Conservation (phyloP, 2,797 vertebrate species). For the Nyctibius grandis region DNA sequence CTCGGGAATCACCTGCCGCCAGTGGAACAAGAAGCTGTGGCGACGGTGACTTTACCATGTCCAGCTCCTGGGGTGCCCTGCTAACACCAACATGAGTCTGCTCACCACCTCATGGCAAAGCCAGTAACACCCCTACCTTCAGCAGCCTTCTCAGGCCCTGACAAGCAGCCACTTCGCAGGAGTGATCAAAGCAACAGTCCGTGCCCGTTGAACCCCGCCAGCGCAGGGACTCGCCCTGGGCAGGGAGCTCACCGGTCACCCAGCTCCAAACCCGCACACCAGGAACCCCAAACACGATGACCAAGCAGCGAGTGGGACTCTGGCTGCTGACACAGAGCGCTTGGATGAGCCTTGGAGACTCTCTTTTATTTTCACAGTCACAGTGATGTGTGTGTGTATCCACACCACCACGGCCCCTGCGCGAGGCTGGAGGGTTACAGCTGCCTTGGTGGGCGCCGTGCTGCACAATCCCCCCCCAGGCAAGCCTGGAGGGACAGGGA, state of each 20-base stretch:
- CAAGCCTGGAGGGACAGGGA: background rate
- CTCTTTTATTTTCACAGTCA: constrained; percentile 18
- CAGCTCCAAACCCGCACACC: background rate
- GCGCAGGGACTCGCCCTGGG: background rate
- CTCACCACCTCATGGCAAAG: background rate
- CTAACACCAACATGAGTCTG: fast-evolving
- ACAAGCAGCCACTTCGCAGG: background rate
- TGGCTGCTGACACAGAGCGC: background rate
- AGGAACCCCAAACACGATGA: background rate
- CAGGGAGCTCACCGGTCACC: fast-evolving
- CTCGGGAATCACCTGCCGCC: fast-evolving
- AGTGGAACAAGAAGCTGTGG: background rate
- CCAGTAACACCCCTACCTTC: background rate
- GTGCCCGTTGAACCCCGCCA: background rate
- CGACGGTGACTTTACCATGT: fast-evolving
- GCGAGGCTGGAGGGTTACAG: fast-evolving
- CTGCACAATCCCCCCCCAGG: background rate
- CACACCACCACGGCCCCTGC: fast-evolving
- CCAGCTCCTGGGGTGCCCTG: background rate
- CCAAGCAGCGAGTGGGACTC: background rate
- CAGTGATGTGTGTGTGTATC: background rate
- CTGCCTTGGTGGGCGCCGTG: background rate
- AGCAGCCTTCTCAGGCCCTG: background rate
- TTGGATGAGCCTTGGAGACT: background rate
- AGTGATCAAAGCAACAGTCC: background rate